A percentile compares a stretch with the other conserved stretches of the same genome.
Evolutionary conservation across 2,888 invertebrate species (phyloP).

Genomic region (Syrista parreyssii): DNA sequence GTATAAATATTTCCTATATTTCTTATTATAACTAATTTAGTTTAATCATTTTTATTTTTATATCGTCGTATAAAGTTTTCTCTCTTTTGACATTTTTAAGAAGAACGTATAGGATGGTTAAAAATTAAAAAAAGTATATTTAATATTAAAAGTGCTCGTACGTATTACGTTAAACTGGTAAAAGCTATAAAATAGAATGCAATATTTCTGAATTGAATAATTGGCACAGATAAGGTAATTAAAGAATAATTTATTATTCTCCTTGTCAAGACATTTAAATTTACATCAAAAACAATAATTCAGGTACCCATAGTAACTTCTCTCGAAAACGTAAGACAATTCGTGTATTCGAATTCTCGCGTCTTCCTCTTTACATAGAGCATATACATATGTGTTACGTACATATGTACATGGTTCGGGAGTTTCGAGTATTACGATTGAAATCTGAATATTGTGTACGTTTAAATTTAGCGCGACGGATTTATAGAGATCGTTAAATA

Average conservation of each 20-base stretch:
- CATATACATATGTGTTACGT: background rate
- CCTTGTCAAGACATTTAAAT: background rate
- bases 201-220: background rate
- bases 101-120: too few relatives aligned
- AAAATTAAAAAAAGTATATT: too few relatives aligned
- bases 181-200: background rate
- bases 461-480: background rate
- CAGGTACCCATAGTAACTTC: background rate
- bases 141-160: too few relatives aligned
- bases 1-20: too few relatives aligned
- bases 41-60: too few relatives aligned
- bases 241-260: background rate
- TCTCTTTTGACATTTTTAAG: too few relatives aligned
- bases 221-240: background rate
- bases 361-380: background rate
- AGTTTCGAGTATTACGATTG: background rate
- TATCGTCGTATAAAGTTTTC: too few relatives aligned
- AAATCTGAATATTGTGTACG: background rate
- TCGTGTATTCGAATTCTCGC: conserved; percentile 6
- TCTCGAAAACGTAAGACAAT: background rate
- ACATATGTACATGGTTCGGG: background rate
- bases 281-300: conserved; percentile 10
- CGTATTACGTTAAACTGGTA: too few relatives aligned
- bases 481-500: background rate
- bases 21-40: too few relatives aligned